Conservation (phyloP, 2,113 vertebrate species). For the Oriolus oriolus region DNA sequence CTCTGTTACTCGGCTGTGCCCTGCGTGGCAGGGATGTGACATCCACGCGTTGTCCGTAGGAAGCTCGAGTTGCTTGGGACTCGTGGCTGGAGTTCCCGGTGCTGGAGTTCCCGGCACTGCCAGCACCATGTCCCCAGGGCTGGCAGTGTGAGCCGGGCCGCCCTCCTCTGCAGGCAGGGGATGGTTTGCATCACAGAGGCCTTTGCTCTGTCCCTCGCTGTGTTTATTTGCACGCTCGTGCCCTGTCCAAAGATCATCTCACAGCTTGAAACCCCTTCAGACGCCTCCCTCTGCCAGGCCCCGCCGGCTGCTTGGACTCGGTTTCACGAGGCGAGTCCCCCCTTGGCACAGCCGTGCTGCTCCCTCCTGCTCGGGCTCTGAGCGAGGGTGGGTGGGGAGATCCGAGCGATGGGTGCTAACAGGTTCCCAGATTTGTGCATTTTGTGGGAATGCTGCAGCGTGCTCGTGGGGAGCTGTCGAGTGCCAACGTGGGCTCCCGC, state of each 20-base stretch:
- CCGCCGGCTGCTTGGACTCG: accelerated
- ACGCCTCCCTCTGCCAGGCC: not conserved
- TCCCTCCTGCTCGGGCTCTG: not conserved
- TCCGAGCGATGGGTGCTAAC: not conserved
- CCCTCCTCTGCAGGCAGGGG: not conserved
- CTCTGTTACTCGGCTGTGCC: not conserved
- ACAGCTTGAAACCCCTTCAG: not conserved
- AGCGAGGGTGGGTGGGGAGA: not conserved
- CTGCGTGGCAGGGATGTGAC: accelerated
- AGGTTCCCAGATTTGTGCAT: not conserved
- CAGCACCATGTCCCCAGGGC: accelerated
- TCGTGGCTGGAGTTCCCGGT: not conserved
- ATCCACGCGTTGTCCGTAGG: accelerated
- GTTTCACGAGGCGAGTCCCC: accelerated
- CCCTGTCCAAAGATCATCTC: not conserved
- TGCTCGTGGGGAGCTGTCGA: not conserved
- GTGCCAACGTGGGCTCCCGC: too few species aligned
- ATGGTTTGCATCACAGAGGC: not conserved
- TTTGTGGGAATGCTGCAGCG: not conserved
- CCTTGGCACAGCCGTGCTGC: accelerated
- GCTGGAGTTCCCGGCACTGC: not conserved
- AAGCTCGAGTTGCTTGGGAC: not conserved
- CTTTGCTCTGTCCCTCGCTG: not conserved
- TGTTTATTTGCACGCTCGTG: not conserved
- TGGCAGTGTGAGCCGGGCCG: accelerated